Base-by-base conservation (phyloP, 2,113 vertebrate genomes). In the Salminus brasiliensis region DNA sequence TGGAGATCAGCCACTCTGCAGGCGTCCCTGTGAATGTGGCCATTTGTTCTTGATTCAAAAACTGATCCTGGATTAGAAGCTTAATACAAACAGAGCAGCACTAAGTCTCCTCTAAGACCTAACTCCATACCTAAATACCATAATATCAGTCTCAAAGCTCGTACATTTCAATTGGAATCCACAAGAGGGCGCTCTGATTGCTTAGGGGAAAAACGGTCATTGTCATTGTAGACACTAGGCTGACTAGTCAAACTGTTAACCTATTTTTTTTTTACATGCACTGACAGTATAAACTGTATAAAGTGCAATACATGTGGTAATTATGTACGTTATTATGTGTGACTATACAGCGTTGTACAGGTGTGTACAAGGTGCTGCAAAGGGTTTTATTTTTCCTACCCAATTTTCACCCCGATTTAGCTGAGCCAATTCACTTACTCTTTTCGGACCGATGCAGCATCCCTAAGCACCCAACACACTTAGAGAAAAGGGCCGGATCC, bases 151-250 rank as follows among this genome's bases (percentile, higher is more conserved):
- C 23, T 78, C 55, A 34, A 63, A 60, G 27, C 23, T 59, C 21
- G 30, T 36, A 32, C 32, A 45, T 45, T 69, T 45, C 16, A 69
- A 12, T 15, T 30, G 3, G 39, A 74, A 69, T 21, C 21, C 71
- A 79, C 63, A 79, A 62, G 76, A 79, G 81, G 70, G 76, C 53
- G 66, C 66, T 74, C 69, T 74, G n/a, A 73, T 74, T 66, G 34
- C 63, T 47, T 27, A 34, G 65, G 59, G 49, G 15, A 67, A 27
- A 60, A 59, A 15, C 41, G 18, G 12, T 21, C 18, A 12, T 23
- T 16, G 41, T 11, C 27, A 4, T 59, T 32, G 13, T 60, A 73
- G 23, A 8, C 27, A 25, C 27, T 39, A 41, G 34, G 36, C 0
- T 49, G 47, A 11, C 43, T 15, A 15, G 43, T 45, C 43, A 45